These are phyloP conservation scores for Synanthedon tipuliformis DNA, from an alignment of 2,888 invertebrate genomes.

Conservation along the genomic window DNA sequence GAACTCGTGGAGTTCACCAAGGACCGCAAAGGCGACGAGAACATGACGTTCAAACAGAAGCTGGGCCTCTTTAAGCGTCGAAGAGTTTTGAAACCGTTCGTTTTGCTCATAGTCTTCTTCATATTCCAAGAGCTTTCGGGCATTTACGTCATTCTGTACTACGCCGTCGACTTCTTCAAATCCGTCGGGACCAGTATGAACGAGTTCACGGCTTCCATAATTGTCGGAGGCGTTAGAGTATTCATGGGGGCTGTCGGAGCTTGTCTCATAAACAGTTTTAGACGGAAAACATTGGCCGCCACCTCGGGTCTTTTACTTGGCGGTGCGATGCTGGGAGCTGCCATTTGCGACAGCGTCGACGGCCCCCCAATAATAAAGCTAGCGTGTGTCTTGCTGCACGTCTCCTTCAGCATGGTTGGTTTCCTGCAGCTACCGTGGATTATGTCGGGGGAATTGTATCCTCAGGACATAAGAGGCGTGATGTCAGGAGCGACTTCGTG, in stretches of 20 bases:
- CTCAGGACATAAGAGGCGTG: conserved; percentile 75
- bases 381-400: conserved; percentile 75
- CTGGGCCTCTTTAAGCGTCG: conserved; percentile 56
- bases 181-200: conserved; percentile 75
- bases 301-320: conserved; percentile 76
- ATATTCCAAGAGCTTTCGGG: conserved; percentile 79
- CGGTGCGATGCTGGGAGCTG: conserved; percentile 74
- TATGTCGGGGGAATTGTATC: conserved; percentile 79
- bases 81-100: conserved; percentile 76
- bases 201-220: conserved; percentile 76
- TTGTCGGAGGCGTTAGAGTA: conserved; percentile 75
- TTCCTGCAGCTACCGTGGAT: conserved; percentile 81
- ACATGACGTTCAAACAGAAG: conserved; percentile 48
- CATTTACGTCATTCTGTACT: conserved; percentile 79
- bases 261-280: conserved; percentile 73
- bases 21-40: conserved; percentile 43
- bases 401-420: conserved; percentile 80
- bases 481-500: conserved; percentile 79
- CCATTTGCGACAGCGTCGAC: conserved; percentile 67
- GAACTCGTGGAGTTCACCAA: conserved; percentile 73
- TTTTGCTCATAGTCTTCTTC: conserved; percentile 74
- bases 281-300: conserved; percentile 73
- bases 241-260: conserved; percentile 77
- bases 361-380: conserved; percentile 60
- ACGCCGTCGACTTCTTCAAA: conserved; percentile 78